Conservation (phyloP, 2,113 vertebrate species). For the Gallinago undulata region DNA sequence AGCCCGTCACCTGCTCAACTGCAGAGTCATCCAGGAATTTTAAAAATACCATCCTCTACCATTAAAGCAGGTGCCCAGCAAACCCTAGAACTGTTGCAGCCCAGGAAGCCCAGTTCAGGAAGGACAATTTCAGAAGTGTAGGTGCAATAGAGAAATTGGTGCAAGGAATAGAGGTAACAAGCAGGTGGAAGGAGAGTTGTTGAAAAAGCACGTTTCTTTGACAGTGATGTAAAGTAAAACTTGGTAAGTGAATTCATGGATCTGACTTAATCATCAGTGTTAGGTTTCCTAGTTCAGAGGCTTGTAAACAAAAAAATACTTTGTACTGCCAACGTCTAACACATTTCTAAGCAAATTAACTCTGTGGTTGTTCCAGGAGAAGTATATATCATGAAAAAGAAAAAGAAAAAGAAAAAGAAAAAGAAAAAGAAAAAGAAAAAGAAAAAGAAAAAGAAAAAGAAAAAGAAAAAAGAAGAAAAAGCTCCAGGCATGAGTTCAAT, state of each 20-base stretch:
- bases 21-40: not conserved
- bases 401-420: not conserved
- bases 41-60: not conserved
- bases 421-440: not conserved
- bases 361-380: not conserved
- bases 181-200: not conserved
- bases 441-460: no score
- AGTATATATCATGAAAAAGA: not conserved
- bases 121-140: not conserved
- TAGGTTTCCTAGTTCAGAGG: not conserved
- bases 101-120: not conserved
- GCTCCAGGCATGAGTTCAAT: not conserved
- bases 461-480: not conserved
- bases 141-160: not conserved
- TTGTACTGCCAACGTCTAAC: not conserved
- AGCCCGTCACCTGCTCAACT: not conserved
- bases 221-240: not conserved
- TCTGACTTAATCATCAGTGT: not conserved
- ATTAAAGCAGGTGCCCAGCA: not conserved
- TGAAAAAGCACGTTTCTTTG: not conserved
- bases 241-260: not conserved
- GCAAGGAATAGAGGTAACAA: not conserved
- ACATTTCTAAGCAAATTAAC: not conserved
- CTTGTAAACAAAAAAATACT: not conserved
- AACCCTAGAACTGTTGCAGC: not conserved